phyloP scores from a whole-genome alignment of 2,888 invertebrate species.

The Miltochrista miniata region DNA sequence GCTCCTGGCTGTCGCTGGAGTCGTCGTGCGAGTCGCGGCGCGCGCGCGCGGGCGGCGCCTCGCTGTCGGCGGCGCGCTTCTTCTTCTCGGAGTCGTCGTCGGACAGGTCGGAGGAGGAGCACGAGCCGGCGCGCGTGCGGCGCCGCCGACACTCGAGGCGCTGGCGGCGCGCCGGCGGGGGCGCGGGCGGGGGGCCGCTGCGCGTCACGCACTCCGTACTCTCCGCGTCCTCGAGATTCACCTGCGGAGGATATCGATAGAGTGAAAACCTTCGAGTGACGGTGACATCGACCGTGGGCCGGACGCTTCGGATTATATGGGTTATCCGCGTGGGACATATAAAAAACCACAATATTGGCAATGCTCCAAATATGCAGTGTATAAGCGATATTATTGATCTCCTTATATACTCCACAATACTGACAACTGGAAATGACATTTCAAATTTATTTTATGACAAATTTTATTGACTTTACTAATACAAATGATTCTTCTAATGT shows the following conservation, averaged over 20 bases:
- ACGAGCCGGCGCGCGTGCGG: conserved; percentile 86
- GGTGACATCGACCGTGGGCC: too few relatives aligned
- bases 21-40: conserved; percentile 93
- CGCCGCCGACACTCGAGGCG: conserved; percentile 68
- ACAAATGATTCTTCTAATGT: too few relatives aligned
- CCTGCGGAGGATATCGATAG: conserved; percentile 28
- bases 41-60: conserved; percentile 83
- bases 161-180: conserved; percentile 63
- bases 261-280: too few relatives aligned
- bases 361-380: too few relatives aligned
- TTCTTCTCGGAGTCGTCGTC: conserved; percentile 95
- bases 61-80: conserved; percentile 88
- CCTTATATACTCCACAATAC: too few relatives aligned
- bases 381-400: too few relatives aligned
- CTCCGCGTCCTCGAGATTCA: conserved; percentile 63
- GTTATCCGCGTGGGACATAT: too few relatives aligned
- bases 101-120: conserved; percentile 97
- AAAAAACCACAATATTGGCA: too few relatives aligned
- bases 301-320: too few relatives aligned
- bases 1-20: conserved; percentile 93
- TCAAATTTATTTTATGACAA: too few relatives aligned
- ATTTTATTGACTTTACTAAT: too few relatives aligned
- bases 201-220: conserved; percentile 37
- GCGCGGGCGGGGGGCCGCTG: conserved; percentile 57
- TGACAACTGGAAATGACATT: too few relatives aligned